Conservation (phyloP, 2,113 vertebrate genomes). For the Phylloscopus trochiloides region DNA sequence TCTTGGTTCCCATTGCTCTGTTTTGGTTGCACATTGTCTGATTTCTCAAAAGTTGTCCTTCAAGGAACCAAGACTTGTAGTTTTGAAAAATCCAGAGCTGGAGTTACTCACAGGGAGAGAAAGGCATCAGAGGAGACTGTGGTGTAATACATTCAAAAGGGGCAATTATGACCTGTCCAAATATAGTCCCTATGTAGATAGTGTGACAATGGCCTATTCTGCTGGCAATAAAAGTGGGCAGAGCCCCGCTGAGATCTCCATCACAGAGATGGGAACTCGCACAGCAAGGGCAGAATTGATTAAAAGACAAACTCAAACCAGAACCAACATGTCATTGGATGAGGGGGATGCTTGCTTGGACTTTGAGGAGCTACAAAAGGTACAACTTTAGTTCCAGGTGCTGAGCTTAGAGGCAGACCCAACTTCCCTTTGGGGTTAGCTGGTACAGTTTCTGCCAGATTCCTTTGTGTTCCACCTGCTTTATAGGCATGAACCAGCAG, state of each 20-base stretch:
- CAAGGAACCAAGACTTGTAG: not conserved
- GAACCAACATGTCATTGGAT: not conserved
- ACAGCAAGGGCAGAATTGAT: constrained; percentile 14
- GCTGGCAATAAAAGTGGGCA: not conserved
- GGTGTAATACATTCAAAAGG: not conserved
- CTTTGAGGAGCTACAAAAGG: not conserved
- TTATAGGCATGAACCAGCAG: not conserved
- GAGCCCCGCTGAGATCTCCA: not conserved
- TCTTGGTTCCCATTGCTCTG: not conserved
- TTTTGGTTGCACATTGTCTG: not conserved
- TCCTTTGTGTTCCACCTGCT: not conserved
- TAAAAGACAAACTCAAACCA: not conserved
- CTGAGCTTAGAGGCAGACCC: not conserved
- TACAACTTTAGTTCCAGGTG: not conserved
- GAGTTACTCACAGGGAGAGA: not conserved
- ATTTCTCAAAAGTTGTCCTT: not conserved
- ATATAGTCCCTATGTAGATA: not conserved
- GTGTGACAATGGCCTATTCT: not conserved
- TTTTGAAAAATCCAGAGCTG: not conserved
- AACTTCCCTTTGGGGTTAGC: not conserved
- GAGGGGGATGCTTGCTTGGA: not conserved
- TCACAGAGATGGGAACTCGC: not conserved
- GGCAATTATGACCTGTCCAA: not conserved
- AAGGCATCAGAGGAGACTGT: not conserved
- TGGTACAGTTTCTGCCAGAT: not conserved